phyloP scores from a whole-genome alignment of 2,797 vertebrate genomes.

The Melanotaenia parkinsoni region DNA sequence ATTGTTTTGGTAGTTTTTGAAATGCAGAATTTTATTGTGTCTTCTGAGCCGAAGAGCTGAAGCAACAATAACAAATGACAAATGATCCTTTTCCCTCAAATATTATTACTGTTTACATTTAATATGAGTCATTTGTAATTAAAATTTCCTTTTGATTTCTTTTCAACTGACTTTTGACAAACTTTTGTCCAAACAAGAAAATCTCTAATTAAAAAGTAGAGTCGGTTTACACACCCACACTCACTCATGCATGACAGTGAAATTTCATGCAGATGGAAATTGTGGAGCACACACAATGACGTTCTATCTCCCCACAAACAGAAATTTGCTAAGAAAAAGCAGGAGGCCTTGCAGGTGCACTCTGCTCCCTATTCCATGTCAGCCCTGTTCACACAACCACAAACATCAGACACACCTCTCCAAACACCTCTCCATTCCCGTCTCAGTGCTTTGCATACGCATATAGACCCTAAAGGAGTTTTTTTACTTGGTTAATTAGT shows the following conservation, averaged over 20 bases:
- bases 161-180: conserved; percentile 2
- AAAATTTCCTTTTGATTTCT: neutral
- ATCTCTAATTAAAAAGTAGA: conserved; percentile 37
- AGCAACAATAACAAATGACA: neutral
- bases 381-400: conserved; percentile 22
- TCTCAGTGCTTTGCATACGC: conserved; percentile 66
- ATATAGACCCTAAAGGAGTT: conserved; percentile 56
- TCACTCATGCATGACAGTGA: conserved; percentile 15
- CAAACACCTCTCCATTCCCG: conserved; percentile 52
- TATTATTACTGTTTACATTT: neutral
- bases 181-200: conserved; percentile 14
- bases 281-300: conserved; percentile 15
- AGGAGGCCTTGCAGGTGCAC: conserved; percentile 55
- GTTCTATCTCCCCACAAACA: conserved; percentile 31
- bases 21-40: neutral
- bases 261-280: conserved; percentile 38
- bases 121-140: neutral
- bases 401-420: conserved; percentile 35
- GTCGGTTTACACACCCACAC: neutral
- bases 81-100: neutral
- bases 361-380: conserved; percentile 53
- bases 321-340: conserved; percentile 16
- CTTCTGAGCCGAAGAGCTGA: neutral
- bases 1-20: neutral
- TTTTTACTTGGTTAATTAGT: conserved; percentile 55